Evolutionary conservation across 2,113 vertebrate genomes (phyloP), one percentile per base, ranked within the genome.

Genomic region (Pollachius pollachius): DNA sequence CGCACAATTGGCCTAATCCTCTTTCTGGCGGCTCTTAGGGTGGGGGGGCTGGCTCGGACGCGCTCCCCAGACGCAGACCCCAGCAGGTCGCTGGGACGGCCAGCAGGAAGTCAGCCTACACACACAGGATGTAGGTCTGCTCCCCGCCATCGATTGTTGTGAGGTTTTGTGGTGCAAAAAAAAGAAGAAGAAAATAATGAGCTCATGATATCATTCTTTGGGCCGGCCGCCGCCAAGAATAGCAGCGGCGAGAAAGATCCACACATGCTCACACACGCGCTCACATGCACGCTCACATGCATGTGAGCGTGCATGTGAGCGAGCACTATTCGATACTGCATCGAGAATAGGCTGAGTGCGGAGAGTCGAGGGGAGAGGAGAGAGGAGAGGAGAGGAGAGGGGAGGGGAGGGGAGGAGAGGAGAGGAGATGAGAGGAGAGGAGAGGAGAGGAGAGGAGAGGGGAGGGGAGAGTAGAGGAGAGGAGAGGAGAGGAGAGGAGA

Each of bases 31-130:
- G 74, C 25, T 9, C 41, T 9, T 2, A 6, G 8, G 41, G 41
- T 3, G 41, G 8, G 41, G 4, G 41, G 41, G 8, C 41, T 11
- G 41, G 41, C 41, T 11, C 8, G 41, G 30, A 23, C 21, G 21
- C 30, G 30, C 54, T 37, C 41, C 63, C 68, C 56, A 0, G 72
- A 62, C 66, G 76, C 73, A 76, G 81, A 71, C 76, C 84, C 73
- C 80, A 23, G 25, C 2, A 0, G 81, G 86, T 83, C 80, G 66
- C 4, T 68, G 11, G 64, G 76, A 78, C 73, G 67, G 61, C 80
- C 27, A 37, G 60, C 75, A 82, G 84, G 82, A 86, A 74, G 78
- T 80, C 61, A 3, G 77, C 79, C 68, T 75, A 71, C 78, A 13
- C 81, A 64, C 37, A 13, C 81, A 85, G 85, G 81, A 85, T 69